Evolutionary conservation across 2,797 vertebrate species (phyloP), one percentile per base, ranked within the genome.

Genomic region (Crax fasciolata): DNA sequence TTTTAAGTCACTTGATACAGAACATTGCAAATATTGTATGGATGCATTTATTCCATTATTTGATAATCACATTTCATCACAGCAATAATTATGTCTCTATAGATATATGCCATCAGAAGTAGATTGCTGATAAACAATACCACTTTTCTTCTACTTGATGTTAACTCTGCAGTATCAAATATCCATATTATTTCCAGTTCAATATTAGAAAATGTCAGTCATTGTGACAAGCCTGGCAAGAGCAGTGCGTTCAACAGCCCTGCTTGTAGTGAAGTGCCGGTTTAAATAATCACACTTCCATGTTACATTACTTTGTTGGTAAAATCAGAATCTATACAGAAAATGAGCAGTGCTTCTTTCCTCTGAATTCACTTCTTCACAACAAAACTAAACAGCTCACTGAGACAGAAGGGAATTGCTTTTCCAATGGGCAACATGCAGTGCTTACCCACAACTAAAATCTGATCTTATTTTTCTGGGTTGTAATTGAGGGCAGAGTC

Each of bases 121-220:
- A 97, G 94, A 97, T 93, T 96, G 97, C 98, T 97, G 97, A 98
- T 98, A 98, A 98, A 98, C 97, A 98, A 97, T 97, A 97, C 94
- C 30, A 91, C 96, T 97, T 97, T 97, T 93, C 95, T 96, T 98
- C 96, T 97, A 97, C 97, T 98, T 97, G 97, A 95, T 96, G 94
- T 98, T 97, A 98, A 97, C 44, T 96, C 96, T 91, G 71, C 96
- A 89, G 94, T 97, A 98, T 98, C 98, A 98, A 98, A 98, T 98
- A 98, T 98, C 98, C 97, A 98, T 98, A 98, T 98, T 97, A 97
- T 98, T 98, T 98, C 98, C 93, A 98, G 97, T 97, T 97, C 97
- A 97, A 96, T 98, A 98, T 98, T 97, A 98, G 97, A 98, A 98
- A 97, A 95, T 96, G 98, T 98, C 98, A 98, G 97, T 98, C 98